Evolutionary conservation across 1,140 invertebrate genomes (phyloP).

Genomic region (Euwallacea similis): DNA sequence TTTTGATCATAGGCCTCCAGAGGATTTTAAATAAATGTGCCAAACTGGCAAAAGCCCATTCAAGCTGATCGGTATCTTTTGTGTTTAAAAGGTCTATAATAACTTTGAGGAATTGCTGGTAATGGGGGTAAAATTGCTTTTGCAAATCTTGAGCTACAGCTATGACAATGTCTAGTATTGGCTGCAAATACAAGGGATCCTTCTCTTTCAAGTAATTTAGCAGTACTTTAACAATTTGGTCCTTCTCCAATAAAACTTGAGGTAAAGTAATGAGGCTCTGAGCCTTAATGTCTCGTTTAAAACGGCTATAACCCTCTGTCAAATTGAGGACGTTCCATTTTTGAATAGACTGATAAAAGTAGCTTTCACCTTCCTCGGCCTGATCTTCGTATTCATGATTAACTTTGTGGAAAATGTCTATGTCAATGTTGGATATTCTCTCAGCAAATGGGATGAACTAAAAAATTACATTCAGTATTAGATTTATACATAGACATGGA

Average conservation of each 20-base stretch:
- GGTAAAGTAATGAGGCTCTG: conserved; percentile 72
- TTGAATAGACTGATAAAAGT: conserved; percentile 77
- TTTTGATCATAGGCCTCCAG: conserved; percentile 78
- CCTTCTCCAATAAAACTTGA: conserved; percentile 77
- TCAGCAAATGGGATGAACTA: conserved; percentile 89
- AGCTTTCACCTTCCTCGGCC: conserved; percentile 70
- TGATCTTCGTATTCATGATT: conserved; percentile 69
- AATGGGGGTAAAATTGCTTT: conserved; percentile 84
- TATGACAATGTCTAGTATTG: conserved; percentile 81
- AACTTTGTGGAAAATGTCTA: conserved; percentile 77
- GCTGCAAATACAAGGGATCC: conserved; percentile 73
- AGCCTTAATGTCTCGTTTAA: conserved; percentile 69
- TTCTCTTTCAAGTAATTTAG: conserved; percentile 71
- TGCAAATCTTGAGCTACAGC: conserved; percentile 83
- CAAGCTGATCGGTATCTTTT: conserved; percentile 79
- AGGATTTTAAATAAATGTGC: conserved; percentile 89
- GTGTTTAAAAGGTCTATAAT: conserved; percentile 73
- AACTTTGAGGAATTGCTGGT: conserved; percentile 68
- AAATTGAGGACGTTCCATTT: conserved; percentile 88
- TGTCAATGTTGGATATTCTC: conserved; percentile 77
- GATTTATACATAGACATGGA: neutral
- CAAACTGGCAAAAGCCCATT: conserved; percentile 79
- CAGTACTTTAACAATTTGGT: conserved; percentile 71
- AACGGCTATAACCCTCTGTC: conserved; percentile 76
- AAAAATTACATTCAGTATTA: conserved; percentile 42